Conservation (phyloP, 2,888 invertebrate genomes). For the Gnatocerus cornutus region DNA sequence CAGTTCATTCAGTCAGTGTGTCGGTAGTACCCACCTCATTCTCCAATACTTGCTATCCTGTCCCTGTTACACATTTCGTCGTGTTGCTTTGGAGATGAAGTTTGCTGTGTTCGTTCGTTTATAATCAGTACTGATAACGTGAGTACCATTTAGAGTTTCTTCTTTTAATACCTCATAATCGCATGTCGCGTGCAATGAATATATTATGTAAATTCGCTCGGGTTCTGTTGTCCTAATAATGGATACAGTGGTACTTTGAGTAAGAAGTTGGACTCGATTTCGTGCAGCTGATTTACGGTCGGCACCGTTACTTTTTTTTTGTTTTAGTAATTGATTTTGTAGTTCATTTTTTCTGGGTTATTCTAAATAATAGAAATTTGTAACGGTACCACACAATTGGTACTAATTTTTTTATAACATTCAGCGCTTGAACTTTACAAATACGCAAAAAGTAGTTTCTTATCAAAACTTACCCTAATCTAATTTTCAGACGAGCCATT, state of each 20-base stretch:
- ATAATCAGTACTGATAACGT: conserved; percentile 24
- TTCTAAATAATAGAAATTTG: conserved; percentile 2
- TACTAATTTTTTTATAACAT: no score
- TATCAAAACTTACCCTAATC: neutral
- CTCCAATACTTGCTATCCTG: conserved; percentile 47
- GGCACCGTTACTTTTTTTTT: neutral
- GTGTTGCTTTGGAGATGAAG: conserved; percentile 39
- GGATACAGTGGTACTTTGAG: no score
- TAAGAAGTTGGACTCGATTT: no score
- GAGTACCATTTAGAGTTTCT: conserved; percentile 11
- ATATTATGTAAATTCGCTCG: conserved; percentile 11
- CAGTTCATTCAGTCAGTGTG: conserved; percentile 69
- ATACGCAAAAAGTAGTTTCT: no score
- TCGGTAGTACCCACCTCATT: conserved; percentile 63
- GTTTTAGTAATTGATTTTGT: neutral
- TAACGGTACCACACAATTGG: neutral
- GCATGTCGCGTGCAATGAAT: conserved; percentile 3
- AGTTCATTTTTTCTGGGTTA: neutral
- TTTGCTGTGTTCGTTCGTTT: conserved; percentile 12
- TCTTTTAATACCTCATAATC: conserved; percentile 7
- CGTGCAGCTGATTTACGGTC: neutral
- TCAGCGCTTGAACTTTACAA: no score
- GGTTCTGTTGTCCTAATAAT: neutral
- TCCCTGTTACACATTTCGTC: conserved; percentile 47
- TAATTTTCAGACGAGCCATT: neutral